Evolutionary conservation across 1,140 invertebrate genomes (phyloP).

Genomic region (Stegodyphus mimosarum): DNA sequence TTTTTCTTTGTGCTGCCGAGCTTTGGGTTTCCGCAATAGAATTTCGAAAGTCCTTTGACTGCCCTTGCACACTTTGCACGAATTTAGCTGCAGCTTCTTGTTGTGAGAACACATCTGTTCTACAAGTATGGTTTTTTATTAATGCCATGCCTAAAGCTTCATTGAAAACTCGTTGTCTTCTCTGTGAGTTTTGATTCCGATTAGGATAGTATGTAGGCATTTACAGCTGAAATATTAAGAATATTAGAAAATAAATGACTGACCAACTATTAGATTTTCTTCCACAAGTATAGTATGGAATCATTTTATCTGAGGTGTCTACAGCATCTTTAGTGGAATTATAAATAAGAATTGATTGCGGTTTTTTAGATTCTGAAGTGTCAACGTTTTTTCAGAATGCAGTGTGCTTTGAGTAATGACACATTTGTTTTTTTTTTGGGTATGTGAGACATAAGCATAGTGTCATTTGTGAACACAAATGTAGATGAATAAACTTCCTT

Average conservation of each 20-base stretch:
- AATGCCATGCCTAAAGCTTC: neutral
- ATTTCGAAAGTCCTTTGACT: neutral
- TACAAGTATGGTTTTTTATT: neutral
- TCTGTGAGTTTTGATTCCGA: neutral
- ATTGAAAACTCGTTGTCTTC: neutral
- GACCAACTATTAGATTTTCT: slow-evolving; percentile 8
- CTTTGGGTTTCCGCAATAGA: neutral
- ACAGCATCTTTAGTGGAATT: neutral
- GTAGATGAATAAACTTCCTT: neutral
- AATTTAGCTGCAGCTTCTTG: neutral
- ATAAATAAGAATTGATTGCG: neutral
- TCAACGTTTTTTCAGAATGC: neutral
- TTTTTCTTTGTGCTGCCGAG: neutral
- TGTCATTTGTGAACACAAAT: slow-evolving; percentile 1
- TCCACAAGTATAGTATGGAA: neutral
- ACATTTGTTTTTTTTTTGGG: neutral
- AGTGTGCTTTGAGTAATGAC: neutral
- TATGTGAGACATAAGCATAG: slow-evolving; percentile 1
- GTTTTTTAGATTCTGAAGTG: slow-evolving; percentile 1
- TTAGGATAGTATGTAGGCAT: neutral
- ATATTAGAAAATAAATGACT: slow-evolving; percentile 15
- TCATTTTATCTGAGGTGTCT: slow-evolving; percentile 3
- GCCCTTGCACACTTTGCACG: neutral
- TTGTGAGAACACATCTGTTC: neutral
- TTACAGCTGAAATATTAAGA: slow-evolving; percentile 10